Base-by-base conservation (phyloP, 2,888 invertebrate genomes). In the Cyaniris semiargus region DNA sequence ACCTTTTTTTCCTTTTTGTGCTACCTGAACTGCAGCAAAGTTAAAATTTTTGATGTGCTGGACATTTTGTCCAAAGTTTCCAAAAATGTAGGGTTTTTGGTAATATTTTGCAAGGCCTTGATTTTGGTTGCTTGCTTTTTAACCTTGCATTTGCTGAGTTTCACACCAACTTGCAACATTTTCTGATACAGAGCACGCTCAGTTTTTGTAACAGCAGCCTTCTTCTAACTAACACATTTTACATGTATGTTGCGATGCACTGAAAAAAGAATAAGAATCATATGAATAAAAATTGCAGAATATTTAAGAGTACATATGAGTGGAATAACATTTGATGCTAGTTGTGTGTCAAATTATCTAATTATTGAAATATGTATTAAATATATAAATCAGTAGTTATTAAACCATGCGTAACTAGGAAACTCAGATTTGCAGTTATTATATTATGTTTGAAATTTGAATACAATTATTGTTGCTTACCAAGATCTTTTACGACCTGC, bases 1-100 rank as follows among this genome's bases (percentile, higher is more conserved):
- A 1, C 80, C 81, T 78, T 80, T 83, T 38, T 15, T n/a, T 15
- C 38, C 21, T 80, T 78, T 74, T 78, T 77, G 7, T 53, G 71
- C 8, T 76, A 76, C 75, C 76, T 58, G 31, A 79, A 77, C 38
- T 78, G 79, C 48, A 80, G 13, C 6, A 74, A 13, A 5, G 77
- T 80, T 1, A 80, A 78, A 21, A 78, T 13, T 79, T 77, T 79
- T 70, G 76, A 27, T 15, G 77, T 70, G n/a, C 53, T 78, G 13
- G 77, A 18, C 38, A 76, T 48, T 4, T 76, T 31, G 1, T 77
- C 78, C 18, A 77, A n/a, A 72, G 53, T 74, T 38, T 77, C n/a
- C 18, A 78, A 10, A 70, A 76, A 74, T 8, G 75, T 27, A 13
- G 78, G 78, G 76, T 77, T 78, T 6, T 38, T 56, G 15, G 60